These are phyloP conservation scores for Phrixothrix hirtus DNA, from an alignment of 2,888 invertebrate species.

Conservation along the genomic window DNA sequence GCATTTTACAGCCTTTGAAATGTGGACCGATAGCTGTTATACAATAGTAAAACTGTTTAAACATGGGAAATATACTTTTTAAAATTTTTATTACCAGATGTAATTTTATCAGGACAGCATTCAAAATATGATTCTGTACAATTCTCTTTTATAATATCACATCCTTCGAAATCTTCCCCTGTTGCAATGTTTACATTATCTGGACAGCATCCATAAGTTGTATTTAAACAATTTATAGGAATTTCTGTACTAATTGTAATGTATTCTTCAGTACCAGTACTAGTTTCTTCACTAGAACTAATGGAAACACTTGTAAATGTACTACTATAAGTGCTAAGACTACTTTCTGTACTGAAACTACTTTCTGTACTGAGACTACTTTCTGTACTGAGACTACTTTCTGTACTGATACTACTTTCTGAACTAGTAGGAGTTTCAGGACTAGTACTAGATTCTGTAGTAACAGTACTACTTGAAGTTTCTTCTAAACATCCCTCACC, in stretches of 20 bases:
- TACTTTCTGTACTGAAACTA: no score
- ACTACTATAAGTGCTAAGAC: neutral
- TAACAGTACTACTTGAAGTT: constrained; percentile 18
- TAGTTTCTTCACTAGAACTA: constrained; percentile 11
- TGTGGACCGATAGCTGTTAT: constrained; percentile 67
- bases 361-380: no score
- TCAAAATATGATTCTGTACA: constrained; percentile 66
- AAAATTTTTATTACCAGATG: constrained; percentile 63
- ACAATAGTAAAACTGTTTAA: no score
- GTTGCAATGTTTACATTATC: constrained; percentile 66
- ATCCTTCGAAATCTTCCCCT: constrained; percentile 69
- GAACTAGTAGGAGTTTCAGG: neutral
- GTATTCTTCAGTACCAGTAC: constrained; percentile 19
- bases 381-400: neutral
- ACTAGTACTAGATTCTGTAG: constrained; percentile 33
- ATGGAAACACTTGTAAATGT: neutral
- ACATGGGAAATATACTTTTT: no score
- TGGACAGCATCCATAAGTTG: constrained; percentile 75
- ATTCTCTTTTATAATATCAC: constrained; percentile 47
- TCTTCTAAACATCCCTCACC: constrained; percentile 46
- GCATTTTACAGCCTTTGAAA: constrained; percentile 73
- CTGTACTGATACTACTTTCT: constrained; percentile 1
- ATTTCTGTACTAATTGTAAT: constrained; percentile 41
- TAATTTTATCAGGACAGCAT: constrained; percentile 73
- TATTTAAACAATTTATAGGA: constrained; percentile 57